Base-by-base conservation (phyloP, 2,888 invertebrate species). In the Apocheima hispidaria region DNA sequence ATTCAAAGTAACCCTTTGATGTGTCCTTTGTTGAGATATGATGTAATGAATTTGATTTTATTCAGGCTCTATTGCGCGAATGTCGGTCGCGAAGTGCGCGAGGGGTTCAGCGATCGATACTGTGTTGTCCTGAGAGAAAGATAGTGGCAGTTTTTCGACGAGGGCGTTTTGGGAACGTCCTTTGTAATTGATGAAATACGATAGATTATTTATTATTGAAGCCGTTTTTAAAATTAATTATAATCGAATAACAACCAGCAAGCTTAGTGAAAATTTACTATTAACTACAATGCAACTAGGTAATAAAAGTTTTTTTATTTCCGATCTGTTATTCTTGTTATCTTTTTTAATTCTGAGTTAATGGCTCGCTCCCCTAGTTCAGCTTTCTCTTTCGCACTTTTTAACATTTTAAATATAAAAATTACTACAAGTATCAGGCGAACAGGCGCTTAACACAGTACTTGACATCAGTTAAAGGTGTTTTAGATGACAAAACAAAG, bases 1-100 rank as follows among this genome's bases (percentile, higher is more conserved):
- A 75, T 78, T 78, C 74, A 76, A 69, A 72, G 56, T 77, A 80
- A 82, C 84, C 84, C 84, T 82, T 82, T 82, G 72, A 70, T 73
- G 68, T 62, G 58, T 46, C 71, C 76, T 74, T 80, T 82, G 82
- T 81, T 63, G 69, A 63, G 63, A 69, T 66, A 58, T 69, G 72
- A 70, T 74, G 74, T 77, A 76, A 81, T 79, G 79, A 79, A 79
- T 80, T 73, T 77, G 74, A 82, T 81, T 80, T 72, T 70, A 74
- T 77, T 75, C 74, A 26, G 26, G 46, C 52, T 52, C 36, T 44
- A 50, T 51, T 40, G 59, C 55, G 44, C 49, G 60, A 54, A 61
- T 56, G 51, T 56, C 61, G 60, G 60, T 51, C 60, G 61, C 43
- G 5, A 28, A 35, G 10, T 1, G 30, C 12, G 33, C 49, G 40